Evolutionary conservation across 2,888 invertebrate genomes (phyloP).

Genomic region (Apotomis capreana): DNA sequence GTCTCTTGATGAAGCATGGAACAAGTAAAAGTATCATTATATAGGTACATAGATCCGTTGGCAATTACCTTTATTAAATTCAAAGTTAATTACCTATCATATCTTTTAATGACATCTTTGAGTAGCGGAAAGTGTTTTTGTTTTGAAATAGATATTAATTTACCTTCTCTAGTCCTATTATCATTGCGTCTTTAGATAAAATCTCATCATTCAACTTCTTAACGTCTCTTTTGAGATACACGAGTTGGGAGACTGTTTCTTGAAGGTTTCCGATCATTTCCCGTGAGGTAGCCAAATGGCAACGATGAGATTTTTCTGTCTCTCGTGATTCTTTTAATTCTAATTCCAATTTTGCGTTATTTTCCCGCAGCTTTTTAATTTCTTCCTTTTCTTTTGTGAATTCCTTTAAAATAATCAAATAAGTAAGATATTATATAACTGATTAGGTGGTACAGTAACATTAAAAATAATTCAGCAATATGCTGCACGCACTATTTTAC

Average conservation of each 20-base stretch:
- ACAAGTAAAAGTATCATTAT: too few species aligned
- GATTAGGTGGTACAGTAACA: constrained; percentile 2
- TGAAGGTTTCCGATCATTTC: constrained; percentile 78
- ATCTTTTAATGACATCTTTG: too few species aligned
- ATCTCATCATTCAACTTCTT: constrained; percentile 72
- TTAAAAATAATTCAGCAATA: constrained; percentile 1
- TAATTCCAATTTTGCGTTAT: constrained; percentile 64
- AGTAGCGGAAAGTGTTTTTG: too few species aligned
- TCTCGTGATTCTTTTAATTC: constrained; percentile 71
- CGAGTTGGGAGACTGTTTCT: constrained; percentile 74
- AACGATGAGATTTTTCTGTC: constrained; percentile 74
- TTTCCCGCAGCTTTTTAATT: constrained; percentile 63
- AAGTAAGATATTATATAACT: not conserved
- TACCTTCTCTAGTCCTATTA: constrained; percentile 65
- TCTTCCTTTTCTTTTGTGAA: constrained; percentile 67
- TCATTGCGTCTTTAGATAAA: constrained; percentile 56
- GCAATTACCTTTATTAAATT: too few species aligned
- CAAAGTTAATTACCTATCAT: too few species aligned
- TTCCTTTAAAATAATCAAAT: constrained; percentile 53
- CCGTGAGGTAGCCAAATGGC: constrained; percentile 69
- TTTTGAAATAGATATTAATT: not conserved
- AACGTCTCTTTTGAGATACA: constrained; percentile 71
- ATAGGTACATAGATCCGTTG: too few species aligned
- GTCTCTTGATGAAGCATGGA: too few species aligned
- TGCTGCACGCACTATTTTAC: constrained; percentile 66